A percentile compares a stretch with the other conserved stretches of the same genome.
phyloP scores from a whole-genome alignment of 2,888 invertebrate species.

The Amphipoea lucens region DNA sequence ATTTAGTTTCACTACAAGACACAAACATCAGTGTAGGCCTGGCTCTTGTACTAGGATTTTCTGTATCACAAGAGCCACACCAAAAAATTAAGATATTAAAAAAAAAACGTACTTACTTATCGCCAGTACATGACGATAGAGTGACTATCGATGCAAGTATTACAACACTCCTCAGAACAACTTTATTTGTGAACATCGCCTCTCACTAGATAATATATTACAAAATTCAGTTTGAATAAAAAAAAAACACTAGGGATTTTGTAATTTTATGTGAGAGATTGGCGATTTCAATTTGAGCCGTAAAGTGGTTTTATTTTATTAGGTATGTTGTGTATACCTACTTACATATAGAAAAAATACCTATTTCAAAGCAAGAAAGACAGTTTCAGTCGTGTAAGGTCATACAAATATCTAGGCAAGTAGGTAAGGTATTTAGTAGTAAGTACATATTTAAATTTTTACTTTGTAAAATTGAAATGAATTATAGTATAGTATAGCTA shows the following conservation, averaged over 20 bases:
- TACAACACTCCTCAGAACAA: slow-evolving; percentile 22
- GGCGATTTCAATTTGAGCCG: slow-evolving; percentile 30
- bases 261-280: slow-evolving; percentile 24
- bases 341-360: not conserved
- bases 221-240: not conserved
- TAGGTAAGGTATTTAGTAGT: not conserved
- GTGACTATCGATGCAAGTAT: slow-evolving; percentile 22
- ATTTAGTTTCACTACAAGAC: not conserved
- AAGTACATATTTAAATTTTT: not conserved
- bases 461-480: not conserved
- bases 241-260: not conserved
- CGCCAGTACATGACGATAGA: slow-evolving; percentile 4
- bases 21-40: not conserved
- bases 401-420: not conserved
- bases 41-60: not conserved
- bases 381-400: not conserved
- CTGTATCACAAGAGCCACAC: not conserved
- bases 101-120: slow-evolving; percentile 17
- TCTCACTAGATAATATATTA: not conserved
- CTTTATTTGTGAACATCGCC: slow-evolving; percentile 38
- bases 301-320: slow-evolving; percentile 49
- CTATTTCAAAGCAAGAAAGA: not conserved
- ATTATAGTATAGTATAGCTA: not conserved
- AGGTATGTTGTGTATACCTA: not conserved
- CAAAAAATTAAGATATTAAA: not conserved